A percentile compares a stretch with the other conserved stretches of the same genome.
Conservation (phyloP, 2,797 vertebrate species). For the Mustela erminea region DNA sequence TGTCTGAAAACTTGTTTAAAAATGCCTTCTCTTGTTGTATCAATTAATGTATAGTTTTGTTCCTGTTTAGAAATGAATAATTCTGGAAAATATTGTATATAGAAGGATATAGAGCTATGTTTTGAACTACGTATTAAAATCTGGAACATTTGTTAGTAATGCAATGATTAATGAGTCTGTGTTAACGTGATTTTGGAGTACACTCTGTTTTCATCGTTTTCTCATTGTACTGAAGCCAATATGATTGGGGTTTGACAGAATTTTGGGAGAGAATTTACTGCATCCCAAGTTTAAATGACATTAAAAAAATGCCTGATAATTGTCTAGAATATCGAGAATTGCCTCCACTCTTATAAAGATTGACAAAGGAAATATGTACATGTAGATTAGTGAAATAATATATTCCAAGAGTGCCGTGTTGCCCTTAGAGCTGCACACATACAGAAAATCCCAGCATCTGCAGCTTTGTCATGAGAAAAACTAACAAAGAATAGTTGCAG, state of each 20-base stretch:
- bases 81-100: conserved; percentile 59
- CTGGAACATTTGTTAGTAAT: conserved; percentile 79
- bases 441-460: conserved; percentile 50
- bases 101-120: conserved; percentile 68
- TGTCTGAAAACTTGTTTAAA: conserved; percentile 29
- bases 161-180: conserved; percentile 83
- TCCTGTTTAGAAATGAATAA: conserved; percentile 55
- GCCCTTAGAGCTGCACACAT: conserved; percentile 66
- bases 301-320: conserved; percentile 79
- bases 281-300: conserved; percentile 84
- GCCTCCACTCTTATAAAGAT: conserved; percentile 90
- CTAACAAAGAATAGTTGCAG: conserved; percentile 9
- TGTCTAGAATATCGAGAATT: conserved; percentile 89
- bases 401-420: conserved; percentile 86
- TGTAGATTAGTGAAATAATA: conserved; percentile 90
- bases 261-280: conserved; percentile 80
- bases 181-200: conserved; percentile 76
- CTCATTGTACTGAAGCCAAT: conserved; percentile 80
- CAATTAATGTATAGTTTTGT: conserved; percentile 75
- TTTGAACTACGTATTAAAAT: conserved; percentile 77
- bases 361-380: conserved; percentile 91
- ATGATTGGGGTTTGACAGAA: conserved; percentile 79
- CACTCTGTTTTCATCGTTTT: conserved; percentile 82
- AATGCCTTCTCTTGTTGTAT: conserved; percentile 76
- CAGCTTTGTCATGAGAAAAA: conserved; percentile 2